Evolutionary conservation across 2,797 vertebrate species (phyloP), one percentile per base, ranked within the genome.

Genomic region (Vespertilio murinus): DNA sequence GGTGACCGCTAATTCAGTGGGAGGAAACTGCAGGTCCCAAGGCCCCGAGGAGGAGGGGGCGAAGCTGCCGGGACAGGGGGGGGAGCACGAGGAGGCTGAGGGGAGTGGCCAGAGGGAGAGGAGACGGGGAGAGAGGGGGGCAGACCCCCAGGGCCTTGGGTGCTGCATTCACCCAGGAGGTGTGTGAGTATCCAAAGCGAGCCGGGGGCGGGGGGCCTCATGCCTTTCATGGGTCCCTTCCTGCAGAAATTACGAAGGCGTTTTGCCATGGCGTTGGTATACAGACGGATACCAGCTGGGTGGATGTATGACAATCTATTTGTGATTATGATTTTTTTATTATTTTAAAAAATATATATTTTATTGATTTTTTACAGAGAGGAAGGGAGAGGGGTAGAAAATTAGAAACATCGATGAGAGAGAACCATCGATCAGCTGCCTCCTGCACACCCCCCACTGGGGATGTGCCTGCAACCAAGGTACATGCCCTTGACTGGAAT

Each of bases 231-330:
- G 17, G 18, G 45, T 54, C 22, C 20, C 33, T 40, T 33, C 56
- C 56, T 23, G 5, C 1, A 3, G 8, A 40, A 22, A 10, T 8
- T 20, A 20, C 3, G 28, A 33, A 28, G 22, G 6, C 25, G 8
- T 64, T 65, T 64, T 12, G 6, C 6, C 18, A 17, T 2, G 12
- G 54, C 5, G 1, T 10, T 0, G 56, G 25, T 11, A 20, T 1
- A 4, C 25, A 42, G 33, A n/a, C 69, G 2, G 45, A 4, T 16
- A 14, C 1, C 23, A 10, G 22, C 52, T 33, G 23, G 52, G 25
- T 42, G 35, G 35, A 3, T 28, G 35, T 11, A 7, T 28, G 28
- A 54, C 13, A 28, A 13, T 13, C 4, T 13, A 25, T 6, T 61
- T 14, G 6, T 9, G 54, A n/a, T 25, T 5, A 23, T n/a, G n/a